Evolutionary conservation across 2,888 invertebrate species (phyloP).

Genomic region (Dynastes grantii): DNA sequence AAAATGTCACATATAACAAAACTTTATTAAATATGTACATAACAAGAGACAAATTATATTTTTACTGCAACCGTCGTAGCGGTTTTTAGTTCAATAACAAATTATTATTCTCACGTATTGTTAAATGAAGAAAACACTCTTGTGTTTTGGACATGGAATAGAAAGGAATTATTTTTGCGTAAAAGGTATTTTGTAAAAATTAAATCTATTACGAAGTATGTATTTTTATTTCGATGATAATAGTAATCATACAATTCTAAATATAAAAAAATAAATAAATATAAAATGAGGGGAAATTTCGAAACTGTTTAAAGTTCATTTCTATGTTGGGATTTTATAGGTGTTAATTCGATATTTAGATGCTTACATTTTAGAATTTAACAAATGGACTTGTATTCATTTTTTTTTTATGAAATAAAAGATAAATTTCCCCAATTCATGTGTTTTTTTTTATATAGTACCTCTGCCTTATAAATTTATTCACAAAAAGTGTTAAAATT

Average conservation of each 20-base stretch:
- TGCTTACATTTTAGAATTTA: conserved; percentile 47
- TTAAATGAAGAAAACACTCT: not conserved
- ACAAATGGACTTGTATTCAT: conserved; percentile 53
- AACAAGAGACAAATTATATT: conserved; percentile 21
- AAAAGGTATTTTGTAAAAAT: conserved; percentile 39
- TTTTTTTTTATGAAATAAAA: conserved; percentile 54
- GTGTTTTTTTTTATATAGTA: conserved; percentile 24
- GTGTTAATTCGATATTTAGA: conserved; percentile 38
- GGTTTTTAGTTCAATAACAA: conserved; percentile 32
- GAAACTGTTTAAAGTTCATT: conserved; percentile 59
- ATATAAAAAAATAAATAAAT: conserved; percentile 25
- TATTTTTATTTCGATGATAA: conserved; percentile 32
- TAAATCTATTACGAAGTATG: conserved; percentile 31
- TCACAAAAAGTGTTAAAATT: no score
- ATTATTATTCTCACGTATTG: conserved; percentile 1
- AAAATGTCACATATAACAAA: conserved; percentile 37
- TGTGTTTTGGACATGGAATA: conserved; percentile 28
- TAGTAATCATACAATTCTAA: conserved; percentile 22
- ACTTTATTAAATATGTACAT: conserved; percentile 31
- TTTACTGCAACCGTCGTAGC: conserved; percentile 38
- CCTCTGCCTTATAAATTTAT: not conserved
- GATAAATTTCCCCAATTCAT: conserved; percentile 51
- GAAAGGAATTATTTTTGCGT: conserved; percentile 37
- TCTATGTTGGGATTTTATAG: conserved; percentile 40
- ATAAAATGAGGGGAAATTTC: conserved; percentile 50